Percentiles rank a stretch among this genome's conserved stretches.
Evolutionary conservation across 2,113 vertebrate species (phyloP).

Genomic region (Conger conger): DNA sequence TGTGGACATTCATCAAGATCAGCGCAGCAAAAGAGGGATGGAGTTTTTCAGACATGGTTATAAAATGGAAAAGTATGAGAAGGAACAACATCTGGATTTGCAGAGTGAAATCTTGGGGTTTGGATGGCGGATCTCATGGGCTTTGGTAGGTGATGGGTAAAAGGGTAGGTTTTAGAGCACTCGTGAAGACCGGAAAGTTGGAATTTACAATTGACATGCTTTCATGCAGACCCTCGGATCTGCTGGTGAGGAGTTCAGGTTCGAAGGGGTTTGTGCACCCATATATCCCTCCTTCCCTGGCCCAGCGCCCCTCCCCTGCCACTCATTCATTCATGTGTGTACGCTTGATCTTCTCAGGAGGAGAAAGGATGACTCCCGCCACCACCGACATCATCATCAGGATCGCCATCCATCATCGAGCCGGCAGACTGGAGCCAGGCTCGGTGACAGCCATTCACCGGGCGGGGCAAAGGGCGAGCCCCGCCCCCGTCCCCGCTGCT

Average conservation of each 20-base stretch:
- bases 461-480: conserved; percentile 57
- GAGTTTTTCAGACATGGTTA: not conserved
- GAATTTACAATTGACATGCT: not conserved
- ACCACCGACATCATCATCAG: conserved; percentile 64
- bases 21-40: not conserved
- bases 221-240: not conserved
- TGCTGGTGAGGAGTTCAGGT: not conserved
- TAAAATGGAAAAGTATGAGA: not conserved
- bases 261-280: not conserved
- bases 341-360: conserved; percentile 56
- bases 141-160: too few species aligned
- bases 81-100: not conserved
- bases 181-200: not conserved
- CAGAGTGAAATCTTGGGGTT: not conserved
- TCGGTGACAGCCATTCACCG: conserved; percentile 68
- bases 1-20: not conserved
- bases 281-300: not conserved
- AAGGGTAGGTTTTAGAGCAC: not conserved
- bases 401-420: conserved; percentile 71
- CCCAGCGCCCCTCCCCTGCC: not conserved
- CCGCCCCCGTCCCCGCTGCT: conserved; percentile 43
- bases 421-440: conserved; percentile 70
- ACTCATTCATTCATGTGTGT: conserved; percentile 48
- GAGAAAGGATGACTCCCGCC: conserved; percentile 57
- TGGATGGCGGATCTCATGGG: not conserved